Base-by-base conservation (phyloP, 2,888 invertebrate genomes). In the Amphimallon solstitiale region DNA sequence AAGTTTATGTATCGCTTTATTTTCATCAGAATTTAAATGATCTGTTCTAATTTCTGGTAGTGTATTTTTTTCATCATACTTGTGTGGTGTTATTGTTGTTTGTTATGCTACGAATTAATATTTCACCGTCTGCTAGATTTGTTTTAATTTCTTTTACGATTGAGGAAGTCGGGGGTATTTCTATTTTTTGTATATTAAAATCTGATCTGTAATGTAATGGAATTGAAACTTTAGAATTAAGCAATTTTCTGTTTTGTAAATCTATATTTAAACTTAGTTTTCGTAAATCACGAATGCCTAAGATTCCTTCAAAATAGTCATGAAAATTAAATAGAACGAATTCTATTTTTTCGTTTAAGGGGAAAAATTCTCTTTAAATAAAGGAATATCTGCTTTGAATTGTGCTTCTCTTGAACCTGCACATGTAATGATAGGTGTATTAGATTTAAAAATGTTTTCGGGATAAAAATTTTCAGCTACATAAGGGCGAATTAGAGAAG, bases 271-370 rank as follows among this genome's bases (percentile, higher is more conserved):
- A n/a, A n/a, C n/a, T n/a, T n/a, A n/a, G n/a, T n/a, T n/a, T n/a
- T n/a, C n/a, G n/a, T n/a, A n/a, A n/a, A 9, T 66, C 66, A 4
- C 21, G 5, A 10, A 51, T 9, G 4, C 51, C 64, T n/a, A 66
- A 19, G 10, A 66, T 65, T 7, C 66, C 62, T 7, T 66, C 66
- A 14, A 66, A 66, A 52, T 38, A 65, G 9, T 48, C 23, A 15
- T 66, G 66, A 23, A 66, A 66, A n/a, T n/a, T n/a, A n/a, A n/a
- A n/a, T n/a, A n/a, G n/a, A n/a, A n/a, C n/a, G n/a, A n/a, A n/a
- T n/a, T 61, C 46, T n/a, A 23, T 34, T 7, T 12, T 49, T 29
- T 34, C 12, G 17, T 52, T 52, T 5, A 52, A n/a, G n/a, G n/a
- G n/a, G 19, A 17, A 14, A 12, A 59, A 59, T 1, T n/a, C n/a